Base-by-base conservation (phyloP, 2,888 invertebrate species). In the Philereme transversata region DNA sequence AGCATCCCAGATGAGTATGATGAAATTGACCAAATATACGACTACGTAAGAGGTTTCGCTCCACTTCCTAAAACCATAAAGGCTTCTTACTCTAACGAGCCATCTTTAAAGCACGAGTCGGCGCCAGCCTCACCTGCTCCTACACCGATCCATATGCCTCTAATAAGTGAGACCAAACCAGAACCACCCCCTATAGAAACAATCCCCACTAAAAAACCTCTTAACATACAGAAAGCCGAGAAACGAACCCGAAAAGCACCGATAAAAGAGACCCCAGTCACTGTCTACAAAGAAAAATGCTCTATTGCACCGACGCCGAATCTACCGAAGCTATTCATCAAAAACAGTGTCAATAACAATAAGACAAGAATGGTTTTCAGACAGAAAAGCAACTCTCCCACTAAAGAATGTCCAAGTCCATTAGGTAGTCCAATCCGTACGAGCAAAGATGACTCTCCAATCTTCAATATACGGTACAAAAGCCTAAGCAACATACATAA, bases 11-110 rank as follows among this genome's bases (percentile, higher is more conserved):
- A 97, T 81, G 97, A 98, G 77, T 98, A 98, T 86, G 97, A 98
- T 74, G 98, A 99, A 88, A 98, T 99, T 73, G 98, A 99, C 92
- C 97, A 98, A 87, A 97, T 99, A 70, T 99, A 99, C 83, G 98
- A 98, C 82, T 99, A 98, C 84, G 98, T 99, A 0, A 93, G 98
- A 66, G 98, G 98, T 0, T 96, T 98, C 73, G 98, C 98, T 53
- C 97, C 97, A 2, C 93, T 97, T 36, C 97, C 98, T 5, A 97
- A 97, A 83, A 96, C 95, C 77, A 94, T 96, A 34, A 93, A 95
- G 75, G 94, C 95, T 0, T 95, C 95, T 0, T 95, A 95, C 75
- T 89, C 86, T 0, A 92, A 88, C 64, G 93, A 93, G 45, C 83
- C 87, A 4, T 76, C 75, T 51, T 73, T 79, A 72, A 85, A 92